Percentiles rank a stretch among this genome's conserved stretches.
These are phyloP conservation scores for Hexactinellida sp. DNA, from an alignment of 37 sponge, comb jelly and placozoan species.

Conservation along the genomic window DNA sequence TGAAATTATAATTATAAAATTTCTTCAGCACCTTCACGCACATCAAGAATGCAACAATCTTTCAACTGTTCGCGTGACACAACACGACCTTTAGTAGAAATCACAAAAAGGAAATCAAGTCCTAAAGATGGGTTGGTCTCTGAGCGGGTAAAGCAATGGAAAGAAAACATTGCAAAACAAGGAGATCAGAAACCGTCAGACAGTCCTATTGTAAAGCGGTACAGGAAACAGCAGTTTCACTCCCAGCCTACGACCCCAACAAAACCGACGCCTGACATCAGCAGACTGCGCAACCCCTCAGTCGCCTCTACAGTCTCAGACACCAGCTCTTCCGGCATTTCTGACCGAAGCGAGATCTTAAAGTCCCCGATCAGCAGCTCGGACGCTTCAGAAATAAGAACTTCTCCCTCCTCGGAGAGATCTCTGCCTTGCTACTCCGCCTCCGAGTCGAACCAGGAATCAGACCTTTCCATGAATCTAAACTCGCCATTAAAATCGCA, in stretches of 20 bases:
- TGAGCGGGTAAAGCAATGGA: not conserved
- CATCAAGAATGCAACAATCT: not conserved
- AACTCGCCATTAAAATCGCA: not conserved
- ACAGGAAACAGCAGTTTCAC: not conserved
- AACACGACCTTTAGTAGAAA: not conserved
- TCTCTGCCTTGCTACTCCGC: not conserved
- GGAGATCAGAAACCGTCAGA: not conserved
- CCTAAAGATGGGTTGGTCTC: not conserved
- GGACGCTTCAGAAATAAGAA: not conserved
- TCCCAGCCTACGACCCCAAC: not conserved
- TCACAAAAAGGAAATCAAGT: not conserved
- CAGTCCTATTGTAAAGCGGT: not conserved
- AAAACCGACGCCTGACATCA: not conserved
- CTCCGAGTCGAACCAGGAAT: not conserved
- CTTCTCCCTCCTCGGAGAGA: not conserved
- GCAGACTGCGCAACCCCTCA: not conserved
- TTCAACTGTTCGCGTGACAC: not conserved
- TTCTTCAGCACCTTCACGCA: no score
- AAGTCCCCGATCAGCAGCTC: not conserved
- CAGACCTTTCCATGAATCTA: not conserved
- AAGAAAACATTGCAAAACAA: conserved; percentile 11
- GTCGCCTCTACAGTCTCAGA: not conserved
- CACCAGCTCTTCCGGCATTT: not conserved
- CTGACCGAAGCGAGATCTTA: not conserved
- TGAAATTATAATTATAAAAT: no score